Evolutionary conservation across 2,113 vertebrate species (phyloP).

Genomic region (Mastomys coucha): DNA sequence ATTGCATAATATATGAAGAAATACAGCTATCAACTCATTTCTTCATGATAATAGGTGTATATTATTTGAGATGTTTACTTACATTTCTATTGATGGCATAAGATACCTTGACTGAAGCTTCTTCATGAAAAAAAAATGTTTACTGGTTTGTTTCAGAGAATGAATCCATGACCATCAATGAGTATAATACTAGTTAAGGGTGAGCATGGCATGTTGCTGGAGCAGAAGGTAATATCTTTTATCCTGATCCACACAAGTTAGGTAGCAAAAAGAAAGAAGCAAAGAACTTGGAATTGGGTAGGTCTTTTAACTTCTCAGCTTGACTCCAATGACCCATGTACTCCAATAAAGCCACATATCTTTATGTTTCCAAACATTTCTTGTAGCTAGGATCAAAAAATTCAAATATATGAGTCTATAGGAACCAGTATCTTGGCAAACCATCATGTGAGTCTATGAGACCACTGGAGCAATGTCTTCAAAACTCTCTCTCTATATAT

Average conservation of each 20-base stretch:
- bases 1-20: not conserved
- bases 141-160: not conserved
- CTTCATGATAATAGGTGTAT: not conserved
- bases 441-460: not conserved
- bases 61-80: not conserved
- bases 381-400: not conserved
- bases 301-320: not conserved
- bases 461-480: not conserved
- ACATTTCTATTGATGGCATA: not conserved
- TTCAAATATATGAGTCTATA: not conserved
- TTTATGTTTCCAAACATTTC: not conserved
- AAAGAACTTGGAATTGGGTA: too few relatives aligned
- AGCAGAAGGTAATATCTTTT: not conserved
- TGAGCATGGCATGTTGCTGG: too few relatives aligned
- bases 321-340: not conserved
- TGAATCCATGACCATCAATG: not conserved
- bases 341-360: not conserved
- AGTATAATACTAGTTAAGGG: not conserved
- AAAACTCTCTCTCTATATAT: too few relatives aligned
- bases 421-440: not conserved
- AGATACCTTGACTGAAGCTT: not conserved
- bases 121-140: not conserved
- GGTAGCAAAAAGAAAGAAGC: not conserved
- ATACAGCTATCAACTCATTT: not conserved
- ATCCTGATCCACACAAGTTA: not conserved